These are phyloP conservation scores for Sphaeridia pumilis DNA, from an alignment of 2,888 invertebrate species.

Conservation along the genomic window DNA sequence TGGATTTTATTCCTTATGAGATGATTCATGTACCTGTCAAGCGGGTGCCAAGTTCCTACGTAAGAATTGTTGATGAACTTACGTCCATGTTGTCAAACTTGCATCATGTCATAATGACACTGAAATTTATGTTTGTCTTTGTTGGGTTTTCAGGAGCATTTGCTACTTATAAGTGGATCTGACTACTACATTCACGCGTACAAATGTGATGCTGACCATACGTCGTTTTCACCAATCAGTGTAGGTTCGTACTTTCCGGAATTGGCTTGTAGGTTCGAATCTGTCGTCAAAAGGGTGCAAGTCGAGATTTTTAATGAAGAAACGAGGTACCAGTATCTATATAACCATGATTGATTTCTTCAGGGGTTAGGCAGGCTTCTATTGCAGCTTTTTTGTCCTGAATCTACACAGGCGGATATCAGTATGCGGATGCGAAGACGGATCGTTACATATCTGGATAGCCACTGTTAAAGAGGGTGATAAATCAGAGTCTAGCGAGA, in stretches of 20 bases:
- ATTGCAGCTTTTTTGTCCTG: no score
- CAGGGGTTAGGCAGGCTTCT: no score
- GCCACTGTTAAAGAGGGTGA: no score
- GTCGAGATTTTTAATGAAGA: conserved; percentile 30
- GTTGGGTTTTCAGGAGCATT: conserved; percentile 20
- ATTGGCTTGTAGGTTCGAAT: conserved; percentile 22
- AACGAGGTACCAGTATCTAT: no score
- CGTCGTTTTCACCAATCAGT: conserved; percentile 25
- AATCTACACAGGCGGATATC: conserved; percentile 28
- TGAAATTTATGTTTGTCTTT: no score
- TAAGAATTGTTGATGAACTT: no score
- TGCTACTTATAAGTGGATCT: conserved; percentile 30
- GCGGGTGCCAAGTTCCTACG: conserved; percentile 26
- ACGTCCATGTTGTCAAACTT: no score
- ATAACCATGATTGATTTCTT: no score
- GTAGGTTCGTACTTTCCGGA: conserved; percentile 32
- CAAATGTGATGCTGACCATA: conserved; percentile 15
- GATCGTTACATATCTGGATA: conserved; percentile 27
- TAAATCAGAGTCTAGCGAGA: no score
- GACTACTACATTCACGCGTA: conserved; percentile 30
- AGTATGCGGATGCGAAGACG: conserved; percentile 33
- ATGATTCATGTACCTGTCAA: conserved; percentile 44
- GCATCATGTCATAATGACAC: no score
- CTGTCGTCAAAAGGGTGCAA: conserved; percentile 29
- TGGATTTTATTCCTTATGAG: conserved; percentile 54